These are phyloP conservation scores for Calosoma granatense DNA, from an alignment of 1,140 invertebrate genomes.

Conservation along the genomic window DNA sequence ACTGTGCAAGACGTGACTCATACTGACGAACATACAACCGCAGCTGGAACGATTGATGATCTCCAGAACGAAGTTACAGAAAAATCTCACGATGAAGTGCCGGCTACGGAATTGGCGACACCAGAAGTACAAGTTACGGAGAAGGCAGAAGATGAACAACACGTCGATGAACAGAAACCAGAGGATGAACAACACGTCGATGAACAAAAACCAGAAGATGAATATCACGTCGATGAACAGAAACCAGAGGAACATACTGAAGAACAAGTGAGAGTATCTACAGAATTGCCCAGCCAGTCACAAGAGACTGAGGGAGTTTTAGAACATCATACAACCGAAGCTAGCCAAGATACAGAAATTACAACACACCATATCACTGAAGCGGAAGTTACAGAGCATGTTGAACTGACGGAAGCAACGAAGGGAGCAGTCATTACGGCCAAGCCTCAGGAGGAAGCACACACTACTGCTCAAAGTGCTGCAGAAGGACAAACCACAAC, in stretches of 20 bases:
- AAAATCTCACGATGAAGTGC: slow-evolving; percentile 4
- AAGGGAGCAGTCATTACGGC: no score
- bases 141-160: neutral
- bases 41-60: neutral
- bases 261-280: no score
- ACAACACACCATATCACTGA: neutral
- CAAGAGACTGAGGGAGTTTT: no score
- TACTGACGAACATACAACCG: slow-evolving; percentile 11
- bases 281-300: no score
- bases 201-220: neutral
- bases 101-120: slow-evolving; percentile 4
- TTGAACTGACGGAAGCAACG: no score
- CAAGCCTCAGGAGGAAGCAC: no score
- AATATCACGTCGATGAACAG: neutral
- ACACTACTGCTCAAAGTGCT: no score
- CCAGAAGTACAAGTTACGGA: neutral
- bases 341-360: neutral
- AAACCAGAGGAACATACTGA: no score
- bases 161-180: neutral
- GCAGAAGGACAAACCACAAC: no score
- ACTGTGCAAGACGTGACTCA: slow-evolving; percentile 10
- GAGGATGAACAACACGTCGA: neutral
- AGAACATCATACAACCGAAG: neutral
- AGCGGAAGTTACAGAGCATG: neutral
- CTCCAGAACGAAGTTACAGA: neutral